Evolutionary conservation across 2,797 vertebrate genomes (phyloP).

Genomic region (Lemur catta): DNA sequence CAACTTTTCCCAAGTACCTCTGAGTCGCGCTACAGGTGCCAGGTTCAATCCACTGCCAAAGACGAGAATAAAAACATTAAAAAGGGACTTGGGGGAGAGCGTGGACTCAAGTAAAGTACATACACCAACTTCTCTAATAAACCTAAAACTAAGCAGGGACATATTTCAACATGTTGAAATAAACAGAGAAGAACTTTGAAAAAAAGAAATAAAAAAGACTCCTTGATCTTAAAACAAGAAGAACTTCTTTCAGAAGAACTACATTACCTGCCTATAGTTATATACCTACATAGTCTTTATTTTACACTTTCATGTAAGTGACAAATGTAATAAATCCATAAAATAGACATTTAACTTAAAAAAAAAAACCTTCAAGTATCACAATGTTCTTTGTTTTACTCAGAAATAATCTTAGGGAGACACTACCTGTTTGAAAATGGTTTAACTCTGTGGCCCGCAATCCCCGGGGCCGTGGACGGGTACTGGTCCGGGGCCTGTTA

Average conservation of each 20-base stretch:
- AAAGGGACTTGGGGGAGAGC: neutral
- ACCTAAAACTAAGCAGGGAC: neutral
- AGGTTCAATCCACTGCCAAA: conserved; percentile 92
- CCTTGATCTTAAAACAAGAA: neutral
- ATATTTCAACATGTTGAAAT: neutral
- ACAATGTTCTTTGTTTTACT: neutral
- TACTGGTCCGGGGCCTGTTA: no score
- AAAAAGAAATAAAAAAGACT: neutral
- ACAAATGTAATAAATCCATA: neutral
- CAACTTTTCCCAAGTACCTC: conserved; percentile 96
- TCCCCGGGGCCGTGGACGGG: no score
- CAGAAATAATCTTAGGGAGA: conserved; percentile 7
- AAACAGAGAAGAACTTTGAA: neutral
- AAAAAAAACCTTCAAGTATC: neutral
- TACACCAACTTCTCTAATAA: neutral
- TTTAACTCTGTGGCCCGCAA: neutral
- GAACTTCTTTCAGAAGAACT: conserved; percentile 30
- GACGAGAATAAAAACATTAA: conserved; percentile 61
- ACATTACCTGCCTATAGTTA: neutral
- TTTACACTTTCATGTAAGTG: neutral
- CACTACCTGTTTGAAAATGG: neutral
- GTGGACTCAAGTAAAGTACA: neutral
- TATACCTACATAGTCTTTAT: neutral
- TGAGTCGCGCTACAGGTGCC: conserved; percentile 93
- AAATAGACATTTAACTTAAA: neutral